phyloP scores from a whole-genome alignment of 2,113 vertebrate genomes.

The Anhinga rufa region DNA sequence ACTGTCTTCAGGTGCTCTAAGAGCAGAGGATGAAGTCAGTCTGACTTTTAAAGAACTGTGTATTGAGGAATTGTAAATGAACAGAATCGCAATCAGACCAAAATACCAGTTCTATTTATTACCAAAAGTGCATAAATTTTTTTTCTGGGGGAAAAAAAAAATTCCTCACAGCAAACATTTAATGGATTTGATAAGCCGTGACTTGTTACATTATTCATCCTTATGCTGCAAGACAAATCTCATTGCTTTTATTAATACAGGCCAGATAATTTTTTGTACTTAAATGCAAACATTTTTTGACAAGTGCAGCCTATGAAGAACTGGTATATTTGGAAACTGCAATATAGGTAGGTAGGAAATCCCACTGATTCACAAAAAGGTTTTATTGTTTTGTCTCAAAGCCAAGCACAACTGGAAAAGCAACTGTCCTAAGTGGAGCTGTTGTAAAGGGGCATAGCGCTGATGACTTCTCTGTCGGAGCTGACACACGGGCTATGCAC shows the following conservation, averaged over 20 bases:
- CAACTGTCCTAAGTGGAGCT: neutral
- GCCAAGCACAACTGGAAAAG: neutral
- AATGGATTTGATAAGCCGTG: neutral
- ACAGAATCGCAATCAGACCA: neutral
- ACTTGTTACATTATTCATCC: neutral
- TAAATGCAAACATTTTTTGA: neutral
- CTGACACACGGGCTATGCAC: accelerated
- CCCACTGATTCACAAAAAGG: neutral
- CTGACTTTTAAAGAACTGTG: neutral
- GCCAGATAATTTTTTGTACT: neutral
- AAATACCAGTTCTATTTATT: neutral
- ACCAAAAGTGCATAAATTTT: neutral
- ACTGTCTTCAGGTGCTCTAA: neutral
- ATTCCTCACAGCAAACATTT: neutral
- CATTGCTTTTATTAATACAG: neutral
- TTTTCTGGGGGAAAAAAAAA: neutral
- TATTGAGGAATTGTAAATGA: neutral
- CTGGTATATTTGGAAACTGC: neutral
- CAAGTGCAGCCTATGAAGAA: neutral
- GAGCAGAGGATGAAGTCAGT: neutral
- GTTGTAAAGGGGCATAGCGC: accelerated
- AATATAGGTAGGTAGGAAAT: neutral
- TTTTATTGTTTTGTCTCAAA: neutral
- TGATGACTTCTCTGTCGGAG: neutral
- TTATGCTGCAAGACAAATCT: neutral